Conservation (phyloP, 1,140 invertebrate species). For the Temnothorax longispinosus region DNA sequence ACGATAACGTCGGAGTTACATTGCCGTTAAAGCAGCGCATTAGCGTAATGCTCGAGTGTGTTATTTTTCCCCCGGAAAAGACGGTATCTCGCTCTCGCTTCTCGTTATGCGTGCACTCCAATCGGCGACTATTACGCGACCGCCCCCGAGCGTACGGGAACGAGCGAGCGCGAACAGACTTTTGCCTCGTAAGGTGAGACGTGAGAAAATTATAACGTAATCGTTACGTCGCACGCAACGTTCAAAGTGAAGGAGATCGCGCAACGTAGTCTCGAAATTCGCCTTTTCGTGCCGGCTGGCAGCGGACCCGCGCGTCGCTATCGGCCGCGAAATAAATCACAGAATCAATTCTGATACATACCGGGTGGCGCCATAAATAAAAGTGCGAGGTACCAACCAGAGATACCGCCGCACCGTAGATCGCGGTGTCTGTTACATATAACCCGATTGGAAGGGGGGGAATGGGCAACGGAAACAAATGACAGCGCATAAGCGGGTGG, state of each 20-base stretch:
- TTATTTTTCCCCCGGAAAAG: slow-evolving; percentile 31
- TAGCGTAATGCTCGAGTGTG: slow-evolving; percentile 50
- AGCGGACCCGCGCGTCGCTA: slow-evolving; percentile 49
- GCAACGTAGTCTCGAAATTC: slow-evolving; percentile 57
- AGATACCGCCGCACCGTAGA: slow-evolving; percentile 71
- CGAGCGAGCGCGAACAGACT: not conserved
- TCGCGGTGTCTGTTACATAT: slow-evolving; percentile 31
- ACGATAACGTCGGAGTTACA: slow-evolving; percentile 69
- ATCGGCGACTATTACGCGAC: slow-evolving; percentile 5
- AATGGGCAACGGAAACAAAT: slow-evolving; percentile 70
- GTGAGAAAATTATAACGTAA: slow-evolving; percentile 47
- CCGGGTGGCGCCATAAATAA: slow-evolving; percentile 78
- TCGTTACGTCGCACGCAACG: slow-evolving; percentile 22
- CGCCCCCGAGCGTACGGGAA: not conserved
- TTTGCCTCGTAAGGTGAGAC: not conserved
- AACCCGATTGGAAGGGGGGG: not conserved
- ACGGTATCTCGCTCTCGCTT: not conserved
- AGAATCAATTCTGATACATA: slow-evolving; percentile 75
- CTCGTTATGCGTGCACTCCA: not conserved
- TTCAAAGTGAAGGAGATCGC: slow-evolving; percentile 16
- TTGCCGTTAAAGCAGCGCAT: slow-evolving; percentile 66
- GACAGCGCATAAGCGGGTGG: slow-evolving; percentile 78
- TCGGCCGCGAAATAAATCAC: slow-evolving; percentile 78
- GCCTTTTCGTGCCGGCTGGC: slow-evolving; percentile 35
- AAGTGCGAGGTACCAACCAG: slow-evolving; percentile 62